Base-by-base conservation (phyloP, 2,113 vertebrate genomes). In the Cyanoderma ruficeps region DNA sequence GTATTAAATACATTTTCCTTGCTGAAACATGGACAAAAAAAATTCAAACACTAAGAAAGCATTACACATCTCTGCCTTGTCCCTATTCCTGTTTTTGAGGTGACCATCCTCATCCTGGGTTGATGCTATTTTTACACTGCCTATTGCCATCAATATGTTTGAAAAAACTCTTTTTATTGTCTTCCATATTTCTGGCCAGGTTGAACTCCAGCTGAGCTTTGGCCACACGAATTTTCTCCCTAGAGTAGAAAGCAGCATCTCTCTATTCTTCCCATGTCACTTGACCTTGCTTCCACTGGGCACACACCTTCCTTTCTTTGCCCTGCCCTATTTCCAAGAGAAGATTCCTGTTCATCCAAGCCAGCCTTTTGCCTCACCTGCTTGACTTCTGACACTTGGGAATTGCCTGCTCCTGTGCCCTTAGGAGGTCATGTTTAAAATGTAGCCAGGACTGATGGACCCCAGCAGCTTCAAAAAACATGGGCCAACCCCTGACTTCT, bases 361-460 rank as follows among this genome's bases (percentile, higher is more conserved):
- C 25, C 0, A 0, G 14, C 44, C 52, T 86, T 57, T 57, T 59
- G 60, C 21, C 25, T 68, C 2, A 0, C 9, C 44, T 42, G 35
- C 21, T 65, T 75, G 35, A 8, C 28, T 57, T 76, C 30, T 57
- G 25, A 16, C 21, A 14, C 33, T 44, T 59, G 25, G 37, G 61
- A 76, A 42, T 50, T 50, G 7, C 30, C 31, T 59, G 21, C 14
- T 35, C 17, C 5, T 3, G 8, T 67, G 31, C 13, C 21, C 17
- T 27, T 35, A 50, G 25, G 25, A 50, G 25, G 13, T 50, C 37
- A 25, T 42, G 16, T 31, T 76, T 59, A 50, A 35, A 37, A 50
- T 27, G 17, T 59, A 18, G 27, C 22, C 37, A 68, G 25, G 25
- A 31, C 4, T 5, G 52, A 31, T 42, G 35, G 52, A 76, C 11